These are phyloP conservation scores for Callyntrura guangdongensis DNA, from an alignment of 2,888 invertebrate genomes.

Conservation along the genomic window DNA sequence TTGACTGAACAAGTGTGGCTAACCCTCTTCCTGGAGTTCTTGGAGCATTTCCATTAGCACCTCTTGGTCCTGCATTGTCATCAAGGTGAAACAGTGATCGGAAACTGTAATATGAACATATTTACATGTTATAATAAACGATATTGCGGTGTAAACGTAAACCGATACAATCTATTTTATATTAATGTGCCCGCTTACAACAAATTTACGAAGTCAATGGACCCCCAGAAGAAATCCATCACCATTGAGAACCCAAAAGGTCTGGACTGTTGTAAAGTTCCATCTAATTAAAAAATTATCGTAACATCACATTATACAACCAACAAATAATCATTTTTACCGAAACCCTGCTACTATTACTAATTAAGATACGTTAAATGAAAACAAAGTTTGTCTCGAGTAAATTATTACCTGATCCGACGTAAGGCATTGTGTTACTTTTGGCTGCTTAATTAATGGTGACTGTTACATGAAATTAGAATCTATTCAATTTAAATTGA, in stretches of 20 bases:
- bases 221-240: conserved; percentile 88
- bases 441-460: neutral
- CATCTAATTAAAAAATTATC: conserved; percentile 87
- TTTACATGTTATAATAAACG: conserved; percentile 67
- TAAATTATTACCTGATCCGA: conserved; percentile 70
- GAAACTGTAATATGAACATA: conserved; percentile 57
- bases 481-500: no score
- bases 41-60: conserved; percentile 62
- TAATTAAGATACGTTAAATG: no score
- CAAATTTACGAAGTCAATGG: conserved; percentile 87
- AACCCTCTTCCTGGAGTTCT: conserved; percentile 76
- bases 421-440: conserved; percentile 76
- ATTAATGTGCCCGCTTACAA: conserved; percentile 87
- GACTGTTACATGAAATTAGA: no score
- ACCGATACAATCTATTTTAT: conserved; percentile 56
- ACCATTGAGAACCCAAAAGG: conserved; percentile 87
- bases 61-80: conserved; percentile 52
- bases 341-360: no score
- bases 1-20: no score
- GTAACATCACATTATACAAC: conserved; percentile 36
- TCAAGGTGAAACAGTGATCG: conserved; percentile 76
- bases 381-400: neutral
- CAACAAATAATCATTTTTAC: no score
- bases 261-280: conserved; percentile 87
- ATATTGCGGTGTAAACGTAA: neutral